Percentiles rank a stretch among this genome's conserved stretches.
Evolutionary conservation across 1,140 invertebrate genomes (phyloP).

Genomic region (Ephestia elutella): DNA sequence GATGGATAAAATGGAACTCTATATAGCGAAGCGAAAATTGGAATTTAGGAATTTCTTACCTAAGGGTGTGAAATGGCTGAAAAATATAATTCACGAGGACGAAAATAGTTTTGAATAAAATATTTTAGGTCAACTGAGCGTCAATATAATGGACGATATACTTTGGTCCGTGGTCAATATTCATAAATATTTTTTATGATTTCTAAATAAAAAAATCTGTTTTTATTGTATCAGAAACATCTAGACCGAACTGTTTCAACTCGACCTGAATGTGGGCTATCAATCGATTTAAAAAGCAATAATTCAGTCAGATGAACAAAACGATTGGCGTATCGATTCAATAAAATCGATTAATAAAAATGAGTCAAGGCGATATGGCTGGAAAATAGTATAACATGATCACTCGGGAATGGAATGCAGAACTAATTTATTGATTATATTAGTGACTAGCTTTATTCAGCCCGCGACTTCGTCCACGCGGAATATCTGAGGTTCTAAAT

Average conservation of each 20-base stretch:
- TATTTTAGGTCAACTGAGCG: no score
- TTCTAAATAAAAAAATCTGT: not conserved
- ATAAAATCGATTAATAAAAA: slow-evolving; percentile 1
- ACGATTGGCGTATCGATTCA: not conserved
- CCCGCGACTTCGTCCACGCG: no score
- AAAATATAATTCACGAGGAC: no score
- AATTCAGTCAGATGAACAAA: not conserved
- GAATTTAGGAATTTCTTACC: no score
- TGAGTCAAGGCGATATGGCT: not conserved
- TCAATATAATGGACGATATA: no score
- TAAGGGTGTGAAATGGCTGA: no score
- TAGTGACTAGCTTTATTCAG: no score
- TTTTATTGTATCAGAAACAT: not conserved
- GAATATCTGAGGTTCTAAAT: no score
- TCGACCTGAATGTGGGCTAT: not conserved
- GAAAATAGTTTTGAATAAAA: no score
- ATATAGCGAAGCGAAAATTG: no score
- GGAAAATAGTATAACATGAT: not conserved
- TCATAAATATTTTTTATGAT: not conserved
- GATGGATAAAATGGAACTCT: no score
- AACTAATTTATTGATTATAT: not conserved
- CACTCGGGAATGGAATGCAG: not conserved
- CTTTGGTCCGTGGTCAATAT: no score
- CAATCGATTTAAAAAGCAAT: not conserved
- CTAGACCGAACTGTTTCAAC: not conserved